Percentiles rank a stretch among this genome's conserved stretches.
phyloP scores from a whole-genome alignment of 2,888 invertebrate species.

The Patella caerulea region DNA sequence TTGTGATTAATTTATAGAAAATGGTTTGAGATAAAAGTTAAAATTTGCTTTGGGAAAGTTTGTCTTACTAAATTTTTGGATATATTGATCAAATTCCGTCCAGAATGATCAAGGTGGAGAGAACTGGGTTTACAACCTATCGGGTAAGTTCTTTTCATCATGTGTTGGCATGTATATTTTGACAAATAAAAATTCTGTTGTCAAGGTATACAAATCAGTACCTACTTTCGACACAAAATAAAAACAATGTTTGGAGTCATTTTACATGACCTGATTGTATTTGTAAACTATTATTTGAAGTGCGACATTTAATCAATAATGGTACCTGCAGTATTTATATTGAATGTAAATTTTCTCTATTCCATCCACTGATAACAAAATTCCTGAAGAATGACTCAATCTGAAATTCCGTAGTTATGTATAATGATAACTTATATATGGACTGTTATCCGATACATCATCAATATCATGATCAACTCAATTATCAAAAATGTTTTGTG shows the following conservation, averaged over 20 bases:
- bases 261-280: too few relatives aligned
- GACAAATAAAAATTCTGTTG: slow-evolving; percentile 18
- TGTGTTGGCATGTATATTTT: slow-evolving; percentile 13
- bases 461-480: too few relatives aligned
- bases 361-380: too few relatives aligned
- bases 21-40: slow-evolving; percentile 12
- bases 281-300: background rate
- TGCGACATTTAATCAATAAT: background rate
- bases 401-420: too few relatives aligned
- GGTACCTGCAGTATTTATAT: background rate
- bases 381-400: too few relatives aligned
- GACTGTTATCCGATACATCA: too few relatives aligned
- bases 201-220: background rate
- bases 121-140: slow-evolving; percentile 62
- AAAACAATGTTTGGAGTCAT: too few relatives aligned
- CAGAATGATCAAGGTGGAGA: slow-evolving; percentile 63
- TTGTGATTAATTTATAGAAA: slow-evolving; percentile 15
- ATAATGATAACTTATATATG: too few relatives aligned
- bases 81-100: slow-evolving; percentile 34
- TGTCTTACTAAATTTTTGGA: slow-evolving; percentile 9
- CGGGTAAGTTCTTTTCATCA: slow-evolving; percentile 50
- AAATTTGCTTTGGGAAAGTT: slow-evolving; percentile 11
- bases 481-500: too few relatives aligned
- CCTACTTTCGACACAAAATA: too few relatives aligned
- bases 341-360: background rate